Conservation (phyloP, 1,140 invertebrate species). For the Nylanderia fulva region DNA sequence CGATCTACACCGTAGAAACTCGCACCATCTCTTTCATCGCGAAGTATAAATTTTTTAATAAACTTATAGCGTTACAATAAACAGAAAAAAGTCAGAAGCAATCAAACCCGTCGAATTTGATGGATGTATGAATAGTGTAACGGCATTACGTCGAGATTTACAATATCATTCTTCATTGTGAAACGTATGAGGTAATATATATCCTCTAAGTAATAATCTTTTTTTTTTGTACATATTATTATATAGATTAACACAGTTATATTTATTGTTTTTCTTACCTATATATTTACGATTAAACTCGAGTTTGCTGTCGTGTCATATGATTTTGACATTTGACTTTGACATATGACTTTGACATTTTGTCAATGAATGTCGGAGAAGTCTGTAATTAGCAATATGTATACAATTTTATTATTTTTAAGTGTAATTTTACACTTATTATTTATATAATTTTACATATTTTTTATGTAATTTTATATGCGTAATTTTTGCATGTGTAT, state of each 20-base stretch:
- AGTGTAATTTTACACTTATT: too few species aligned
- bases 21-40: background rate
- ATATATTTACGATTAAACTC: slow-evolving; percentile 1
- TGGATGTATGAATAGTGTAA: slow-evolving; percentile 17
- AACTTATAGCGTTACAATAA: background rate
- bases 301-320: slow-evolving; percentile 43
- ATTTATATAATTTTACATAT: too few species aligned
- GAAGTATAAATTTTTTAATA: background rate
- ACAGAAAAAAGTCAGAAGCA: background rate
- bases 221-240: background rate
- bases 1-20: background rate
- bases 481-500: too few species aligned
- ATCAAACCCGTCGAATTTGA: background rate
- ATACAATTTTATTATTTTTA: too few species aligned
- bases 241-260: background rate
- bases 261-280: background rate
- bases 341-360: too few species aligned
- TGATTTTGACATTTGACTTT: slow-evolving; percentile 46
- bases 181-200: background rate
- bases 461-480: too few species aligned
- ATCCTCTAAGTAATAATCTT: background rate
- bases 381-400: too few species aligned
- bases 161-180: background rate
- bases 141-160: background rate
- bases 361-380: slow-evolving; percentile 28